Evolutionary conservation across 2,113 vertebrate genomes (phyloP).

Genomic region (Syngnathus floridae): DNA sequence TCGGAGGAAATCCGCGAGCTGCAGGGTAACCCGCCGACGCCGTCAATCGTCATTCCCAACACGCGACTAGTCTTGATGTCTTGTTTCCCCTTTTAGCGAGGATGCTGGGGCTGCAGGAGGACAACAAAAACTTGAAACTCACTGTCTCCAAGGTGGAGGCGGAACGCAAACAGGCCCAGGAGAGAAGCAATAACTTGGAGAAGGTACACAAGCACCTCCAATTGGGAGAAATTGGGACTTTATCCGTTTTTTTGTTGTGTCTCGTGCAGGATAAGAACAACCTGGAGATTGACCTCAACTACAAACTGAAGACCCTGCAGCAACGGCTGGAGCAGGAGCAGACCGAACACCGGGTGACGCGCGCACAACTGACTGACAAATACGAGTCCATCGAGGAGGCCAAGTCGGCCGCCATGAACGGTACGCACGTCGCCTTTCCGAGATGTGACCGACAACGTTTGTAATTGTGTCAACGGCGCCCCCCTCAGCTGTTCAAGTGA

Average conservation of each 20-base stretch:
- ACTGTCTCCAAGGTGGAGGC: slow-evolving; percentile 84
- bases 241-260: neutral
- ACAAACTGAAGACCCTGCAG: slow-evolving; percentile 92
- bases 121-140: slow-evolving; percentile 84
- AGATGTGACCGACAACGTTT: neutral
- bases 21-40: slow-evolving; percentile 76
- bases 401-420: slow-evolving; percentile 90
- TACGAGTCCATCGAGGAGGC: slow-evolving; percentile 96
- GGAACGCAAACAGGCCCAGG: slow-evolving; percentile 89
- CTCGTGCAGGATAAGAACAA: slow-evolving; percentile 88
- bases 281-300: slow-evolving; percentile 96
- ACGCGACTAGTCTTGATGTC: neutral
- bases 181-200: slow-evolving; percentile 88
- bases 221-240: neutral
- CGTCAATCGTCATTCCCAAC: neutral
- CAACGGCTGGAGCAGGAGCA: slow-evolving; percentile 91
- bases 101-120: slow-evolving; percentile 86
- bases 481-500: slow-evolving; percentile 88
- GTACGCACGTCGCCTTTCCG: slow-evolving; percentile 65
- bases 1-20: slow-evolving; percentile 95
- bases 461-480: neutral
- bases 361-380: slow-evolving; percentile 91
- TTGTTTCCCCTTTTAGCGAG: slow-evolving; percentile 68
- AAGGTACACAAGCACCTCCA: slow-evolving; percentile 72
- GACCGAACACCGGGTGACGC: slow-evolving; percentile 89